Conservation (phyloP, 2,888 invertebrate species). For the Embidobia sp. region DNA sequence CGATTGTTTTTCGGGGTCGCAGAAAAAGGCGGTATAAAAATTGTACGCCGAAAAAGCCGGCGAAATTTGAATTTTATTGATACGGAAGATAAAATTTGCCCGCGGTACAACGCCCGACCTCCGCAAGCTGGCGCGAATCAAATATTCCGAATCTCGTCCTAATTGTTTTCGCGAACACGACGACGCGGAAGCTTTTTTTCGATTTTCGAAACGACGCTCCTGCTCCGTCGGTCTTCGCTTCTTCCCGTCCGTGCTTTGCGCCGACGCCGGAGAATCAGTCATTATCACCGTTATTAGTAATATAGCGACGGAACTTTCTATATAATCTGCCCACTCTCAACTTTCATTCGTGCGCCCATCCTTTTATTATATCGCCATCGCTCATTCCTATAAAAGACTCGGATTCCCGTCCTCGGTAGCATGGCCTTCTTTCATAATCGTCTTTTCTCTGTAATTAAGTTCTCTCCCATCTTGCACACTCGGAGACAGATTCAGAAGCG, state of each 20-base stretch:
- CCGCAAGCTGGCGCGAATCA: constrained; percentile 13
- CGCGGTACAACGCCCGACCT: constrained; percentile 1
- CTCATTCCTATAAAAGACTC: constrained; percentile 58
- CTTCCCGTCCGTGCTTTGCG: constrained; percentile 11
- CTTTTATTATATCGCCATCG: constrained; percentile 59
- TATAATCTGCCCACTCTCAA: constrained; percentile 55
- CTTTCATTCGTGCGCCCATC: constrained; percentile 51
- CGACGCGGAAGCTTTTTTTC: not conserved
- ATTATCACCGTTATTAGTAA: constrained; percentile 61
- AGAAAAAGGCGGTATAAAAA: not conserved
- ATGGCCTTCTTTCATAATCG: constrained; percentile 62
- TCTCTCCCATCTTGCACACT: constrained; percentile 54
- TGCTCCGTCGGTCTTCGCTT: not conserved
- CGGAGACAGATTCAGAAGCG: constrained; percentile 56
- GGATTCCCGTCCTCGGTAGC: constrained; percentile 4
- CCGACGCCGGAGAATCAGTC: constrained; percentile 45
- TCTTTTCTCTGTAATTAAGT: constrained; percentile 66
- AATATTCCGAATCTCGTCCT: constrained; percentile 10
- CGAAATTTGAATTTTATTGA: constrained; percentile 26
- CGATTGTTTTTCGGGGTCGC: not conserved
- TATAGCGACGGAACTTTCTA: constrained; percentile 58
- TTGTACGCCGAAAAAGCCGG: not conserved
- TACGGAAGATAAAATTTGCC: constrained; percentile 4
- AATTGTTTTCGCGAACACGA: constrained; percentile 13
- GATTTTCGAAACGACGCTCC: constrained; percentile 15